Evolutionary conservation across 2,888 invertebrate species (phyloP), one percentile per base, ranked within the genome.

Genomic region (Calliopum simillimum): DNA sequence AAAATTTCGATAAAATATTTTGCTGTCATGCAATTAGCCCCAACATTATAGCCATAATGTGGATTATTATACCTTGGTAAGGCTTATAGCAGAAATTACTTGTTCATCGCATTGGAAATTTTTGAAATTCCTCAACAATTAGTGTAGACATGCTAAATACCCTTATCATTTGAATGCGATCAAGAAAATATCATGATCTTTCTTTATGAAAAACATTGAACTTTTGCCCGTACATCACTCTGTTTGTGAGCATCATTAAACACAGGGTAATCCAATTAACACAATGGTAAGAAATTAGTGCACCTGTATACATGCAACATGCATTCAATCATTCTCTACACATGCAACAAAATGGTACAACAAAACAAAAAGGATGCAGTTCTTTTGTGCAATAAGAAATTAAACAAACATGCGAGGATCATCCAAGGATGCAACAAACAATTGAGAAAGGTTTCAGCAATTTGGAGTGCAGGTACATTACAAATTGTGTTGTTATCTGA

Each of bases 241-340:
- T n/a, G n/a, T 8, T 33, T 33, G 4, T 33, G 33, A 33, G 33
- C 33, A 33, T 56, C 58, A 66, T 66, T 66, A 46, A 66, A 66
- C 66, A 66, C 13, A 56, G 19, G 25, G 23, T 66, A 46, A 66
- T 66, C 58, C 66, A 66, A 66, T 66, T 66, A 66, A 46, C 23
- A 47, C 51, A 56, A 56, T 56, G 55, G 23, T 2, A 33, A 33
- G 16, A 1, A 43, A 12, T 4, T 8, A 16, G 2, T 55, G 65
- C 66, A 66, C 47, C 66, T 66, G 66, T 66, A 56, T n/a, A n/a
- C n/a, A n/a, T n/a, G n/a, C 47, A 44, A 21, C 25, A 41, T 19
- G 8, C 53, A 53, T 53, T 53, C 33, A 33, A 33, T 33, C 33
- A 4, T n/a, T n/a, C n/a, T n/a, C 33, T 8, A 33, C 33, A 12